phyloP scores from a whole-genome alignment of 2,113 vertebrate genomes.

The Oriolus oriolus region DNA sequence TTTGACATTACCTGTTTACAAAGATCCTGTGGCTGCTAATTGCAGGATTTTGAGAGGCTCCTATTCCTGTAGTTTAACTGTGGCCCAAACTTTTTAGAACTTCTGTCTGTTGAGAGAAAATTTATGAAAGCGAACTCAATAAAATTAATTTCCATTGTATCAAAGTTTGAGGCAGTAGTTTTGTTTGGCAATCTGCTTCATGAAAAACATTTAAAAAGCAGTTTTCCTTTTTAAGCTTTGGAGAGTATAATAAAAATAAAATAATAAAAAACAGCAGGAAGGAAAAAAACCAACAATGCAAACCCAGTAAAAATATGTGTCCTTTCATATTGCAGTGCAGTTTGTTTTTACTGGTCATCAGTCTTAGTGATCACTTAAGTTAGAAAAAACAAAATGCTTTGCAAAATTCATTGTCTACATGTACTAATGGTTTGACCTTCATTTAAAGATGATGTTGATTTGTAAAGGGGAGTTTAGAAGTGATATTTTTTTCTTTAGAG shows the following conservation, averaged over 20 bases:
- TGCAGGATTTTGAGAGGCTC: neutral
- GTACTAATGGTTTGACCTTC: neutral
- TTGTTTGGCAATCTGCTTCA: neutral
- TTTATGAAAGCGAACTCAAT: neutral
- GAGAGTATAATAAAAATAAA: neutral
- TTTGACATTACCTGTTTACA: conserved; percentile 36
- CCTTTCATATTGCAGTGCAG: neutral
- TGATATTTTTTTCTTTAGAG: neutral
- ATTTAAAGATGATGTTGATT: neutral
- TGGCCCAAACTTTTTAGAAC: neutral
- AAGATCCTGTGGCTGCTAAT: neutral
- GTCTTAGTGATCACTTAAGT: neutral
- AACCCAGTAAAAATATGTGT: neutral
- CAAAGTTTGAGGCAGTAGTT: neutral
- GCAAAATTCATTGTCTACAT: neutral
- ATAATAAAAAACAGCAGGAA: neutral
- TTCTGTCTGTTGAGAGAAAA: neutral
- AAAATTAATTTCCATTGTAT: neutral
- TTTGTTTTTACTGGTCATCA: neutral
- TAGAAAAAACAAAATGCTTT: neutral
- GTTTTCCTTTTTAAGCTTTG: neutral
- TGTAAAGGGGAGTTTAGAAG: neutral
- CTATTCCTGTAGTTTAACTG: neutral
- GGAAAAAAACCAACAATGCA: neutral
- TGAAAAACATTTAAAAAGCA: neutral